These are phyloP conservation scores for Formica exsecta DNA, from an alignment of 1,140 invertebrate species.

Conservation along the genomic window DNA sequence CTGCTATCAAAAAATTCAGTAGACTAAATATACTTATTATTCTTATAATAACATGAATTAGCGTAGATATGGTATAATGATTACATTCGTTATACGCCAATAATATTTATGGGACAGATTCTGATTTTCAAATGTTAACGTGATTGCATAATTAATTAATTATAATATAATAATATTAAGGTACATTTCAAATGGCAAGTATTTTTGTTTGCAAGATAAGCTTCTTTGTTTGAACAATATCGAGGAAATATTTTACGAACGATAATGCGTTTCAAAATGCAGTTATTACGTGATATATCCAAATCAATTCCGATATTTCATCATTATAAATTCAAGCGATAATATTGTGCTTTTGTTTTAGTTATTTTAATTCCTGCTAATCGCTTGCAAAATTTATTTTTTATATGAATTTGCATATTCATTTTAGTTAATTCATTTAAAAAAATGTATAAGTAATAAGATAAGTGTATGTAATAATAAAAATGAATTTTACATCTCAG, in stretches of 20 bases:
- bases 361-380: background rate
- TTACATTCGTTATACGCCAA: constrained; percentile 3
- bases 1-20: background rate
- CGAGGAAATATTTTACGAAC: constrained; percentile 28
- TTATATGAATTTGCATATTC: background rate
- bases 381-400: background rate
- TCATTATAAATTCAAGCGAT: background rate
- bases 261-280: background rate
- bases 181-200: constrained; percentile 13
- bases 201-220: background rate
- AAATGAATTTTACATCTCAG: too few species aligned
- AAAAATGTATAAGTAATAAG: background rate
- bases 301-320: constrained; percentile 16
- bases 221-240: too few species aligned
- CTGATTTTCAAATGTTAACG: constrained; percentile 16
- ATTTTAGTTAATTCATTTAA: background rate
- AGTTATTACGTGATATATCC: background rate
- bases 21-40: background rate
- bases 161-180: background rate
- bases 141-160: constrained; percentile 24
- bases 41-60: background rate
- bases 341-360: constrained; percentile 8
- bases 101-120: background rate
- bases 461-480: background rate
- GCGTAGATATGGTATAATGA: background rate